phyloP scores from a whole-genome alignment of 2,113 vertebrate species.

The Parus major region DNA sequence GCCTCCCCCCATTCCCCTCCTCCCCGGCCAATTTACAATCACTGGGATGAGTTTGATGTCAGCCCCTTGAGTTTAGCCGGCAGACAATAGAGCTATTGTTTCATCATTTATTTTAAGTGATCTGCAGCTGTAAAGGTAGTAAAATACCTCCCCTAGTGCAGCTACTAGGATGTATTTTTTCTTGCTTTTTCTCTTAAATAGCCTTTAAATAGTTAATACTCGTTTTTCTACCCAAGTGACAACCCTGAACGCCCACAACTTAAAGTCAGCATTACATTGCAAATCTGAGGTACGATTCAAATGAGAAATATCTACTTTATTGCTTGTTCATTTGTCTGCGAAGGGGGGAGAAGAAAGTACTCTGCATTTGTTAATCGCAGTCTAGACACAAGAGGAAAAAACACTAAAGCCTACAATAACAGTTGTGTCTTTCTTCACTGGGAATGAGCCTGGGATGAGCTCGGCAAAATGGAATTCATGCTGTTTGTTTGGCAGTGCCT shows the following conservation, averaged over 20 bases:
- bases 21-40: not conserved
- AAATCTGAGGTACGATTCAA: conserved; percentile 26
- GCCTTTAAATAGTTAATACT: not conserved
- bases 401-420: conserved; percentile 45
- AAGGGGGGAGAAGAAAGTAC: not conserved
- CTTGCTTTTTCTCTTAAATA: not conserved
- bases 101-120: not conserved
- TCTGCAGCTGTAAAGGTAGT: conserved; percentile 4
- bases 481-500: conserved; percentile 43
- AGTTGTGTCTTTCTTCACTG: conserved; percentile 54
- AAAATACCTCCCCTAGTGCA: not conserved
- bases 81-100: conserved; percentile 21
- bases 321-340: conserved; percentile 29
- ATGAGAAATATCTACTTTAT: conserved; percentile 60
- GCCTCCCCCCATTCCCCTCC: not conserved
- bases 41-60: conserved; percentile 16
- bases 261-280: conserved; percentile 39
- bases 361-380: conserved; percentile 52
- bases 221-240: not conserved
- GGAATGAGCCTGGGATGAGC: conserved; percentile 52
- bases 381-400: conserved; percentile 50
- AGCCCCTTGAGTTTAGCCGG: not conserved
- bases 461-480: conserved; percentile 41
- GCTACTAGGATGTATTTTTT: not conserved
- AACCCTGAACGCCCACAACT: conserved; percentile 39